phyloP scores from a whole-genome alignment of 2,797 vertebrate genomes.

The Holocentrus rufus region DNA sequence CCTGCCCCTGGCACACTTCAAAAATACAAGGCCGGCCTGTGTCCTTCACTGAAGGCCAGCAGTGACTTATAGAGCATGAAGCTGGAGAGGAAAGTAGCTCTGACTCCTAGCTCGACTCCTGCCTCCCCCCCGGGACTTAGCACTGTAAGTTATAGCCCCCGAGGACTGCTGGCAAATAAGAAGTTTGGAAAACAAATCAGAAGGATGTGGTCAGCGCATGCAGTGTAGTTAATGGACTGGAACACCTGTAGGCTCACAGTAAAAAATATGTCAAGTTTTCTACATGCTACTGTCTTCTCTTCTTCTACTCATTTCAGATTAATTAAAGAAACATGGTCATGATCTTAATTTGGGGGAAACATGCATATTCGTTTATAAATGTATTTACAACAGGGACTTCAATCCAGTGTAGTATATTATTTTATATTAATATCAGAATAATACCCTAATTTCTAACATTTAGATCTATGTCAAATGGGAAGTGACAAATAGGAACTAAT shows the following conservation, averaged over 20 bases:
- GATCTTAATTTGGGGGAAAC: background rate
- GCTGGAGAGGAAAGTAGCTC: conserved; percentile 43
- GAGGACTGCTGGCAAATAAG: conserved; percentile 53
- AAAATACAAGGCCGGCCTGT: conserved; percentile 25
- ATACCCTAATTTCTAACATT: too few relatives aligned
- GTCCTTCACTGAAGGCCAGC: conserved; percentile 26
- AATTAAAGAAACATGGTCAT: background rate
- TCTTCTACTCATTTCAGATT: background rate
- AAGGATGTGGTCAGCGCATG: conserved; percentile 22
- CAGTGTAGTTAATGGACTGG: conserved; percentile 32
- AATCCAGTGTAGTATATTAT: too few relatives aligned
- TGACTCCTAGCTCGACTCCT: conserved; percentile 26
- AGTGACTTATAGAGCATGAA: conserved; percentile 35
- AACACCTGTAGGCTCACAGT: conserved; percentile 38
- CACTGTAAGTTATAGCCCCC: conserved; percentile 55
- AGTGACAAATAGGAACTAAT: too few relatives aligned
- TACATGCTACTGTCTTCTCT: conserved; percentile 1
- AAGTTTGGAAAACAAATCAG: conserved; percentile 59
- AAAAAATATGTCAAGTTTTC: conserved; percentile 3
- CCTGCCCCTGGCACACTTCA: conserved; percentile 13
- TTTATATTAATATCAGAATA: too few relatives aligned
- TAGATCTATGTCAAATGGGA: too few relatives aligned
- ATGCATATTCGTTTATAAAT: too few relatives aligned
- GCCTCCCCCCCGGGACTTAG: conserved; percentile 17
- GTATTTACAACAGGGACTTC: too few relatives aligned